phyloP scores from a whole-genome alignment of 2,113 vertebrate genomes.

The Malurus elegans region DNA sequence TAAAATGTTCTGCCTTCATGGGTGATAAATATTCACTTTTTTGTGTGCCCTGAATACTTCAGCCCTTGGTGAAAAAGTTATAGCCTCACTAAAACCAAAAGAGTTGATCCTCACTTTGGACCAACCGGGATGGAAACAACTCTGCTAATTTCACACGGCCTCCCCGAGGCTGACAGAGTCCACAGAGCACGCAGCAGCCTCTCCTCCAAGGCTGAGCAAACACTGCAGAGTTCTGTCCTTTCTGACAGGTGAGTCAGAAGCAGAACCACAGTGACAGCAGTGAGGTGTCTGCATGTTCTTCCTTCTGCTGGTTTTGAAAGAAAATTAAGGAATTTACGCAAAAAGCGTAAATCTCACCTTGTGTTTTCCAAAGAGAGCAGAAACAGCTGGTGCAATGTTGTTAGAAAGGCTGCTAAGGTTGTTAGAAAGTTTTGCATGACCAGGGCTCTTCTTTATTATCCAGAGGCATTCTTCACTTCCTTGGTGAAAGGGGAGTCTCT shows the following conservation, averaged over 20 bases:
- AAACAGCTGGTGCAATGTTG: neutral
- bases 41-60: neutral
- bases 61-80: neutral
- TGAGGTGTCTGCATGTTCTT: neutral
- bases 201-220: neutral
- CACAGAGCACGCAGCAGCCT: neutral
- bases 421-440: neutral
- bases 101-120: neutral
- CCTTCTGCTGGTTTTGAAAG: constrained; percentile 12
- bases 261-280: neutral
- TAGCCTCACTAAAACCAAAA: neutral
- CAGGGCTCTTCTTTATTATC: neutral
- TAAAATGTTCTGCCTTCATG: neutral
- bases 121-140: rapidly evolving
- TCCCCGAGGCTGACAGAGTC: neutral
- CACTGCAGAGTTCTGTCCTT: neutral
- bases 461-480: neutral
- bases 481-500: neutral
- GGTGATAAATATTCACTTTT: neutral
- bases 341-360: neutral
- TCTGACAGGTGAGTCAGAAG: constrained; percentile 6
- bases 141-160: neutral
- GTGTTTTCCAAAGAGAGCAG: constrained; percentile 18
- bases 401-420: neutral
- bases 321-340: neutral